Percentiles rank a stretch among this genome's conserved stretches.
phyloP scores from a whole-genome alignment of 2,797 vertebrate genomes.

The Cottoperca gobio region DNA sequence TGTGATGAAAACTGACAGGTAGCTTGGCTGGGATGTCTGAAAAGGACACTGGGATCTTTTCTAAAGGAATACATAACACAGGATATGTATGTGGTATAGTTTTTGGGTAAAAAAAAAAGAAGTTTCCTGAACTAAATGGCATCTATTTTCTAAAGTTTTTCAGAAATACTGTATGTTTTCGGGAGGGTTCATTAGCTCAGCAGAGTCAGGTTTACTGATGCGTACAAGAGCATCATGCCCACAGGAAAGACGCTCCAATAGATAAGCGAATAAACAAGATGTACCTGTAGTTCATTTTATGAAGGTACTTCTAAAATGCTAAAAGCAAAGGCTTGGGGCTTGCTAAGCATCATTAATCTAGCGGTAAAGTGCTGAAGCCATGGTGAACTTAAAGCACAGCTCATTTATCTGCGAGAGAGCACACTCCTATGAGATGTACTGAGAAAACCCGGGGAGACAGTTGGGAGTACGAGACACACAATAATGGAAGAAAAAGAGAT shows the following conservation, averaged over 20 bases:
- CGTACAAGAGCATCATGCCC: slow-evolving; percentile 36
- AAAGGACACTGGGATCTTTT: slow-evolving; percentile 45
- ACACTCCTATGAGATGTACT: slow-evolving; percentile 57
- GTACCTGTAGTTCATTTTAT: slow-evolving; percentile 74
- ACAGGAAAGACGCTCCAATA: slow-evolving; percentile 56
- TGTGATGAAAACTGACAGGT: slow-evolving; percentile 76
- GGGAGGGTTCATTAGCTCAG: slow-evolving; percentile 49
- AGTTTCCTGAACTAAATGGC: slow-evolving; percentile 8
- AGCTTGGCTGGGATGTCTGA: slow-evolving; percentile 32
- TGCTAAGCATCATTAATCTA: slow-evolving; percentile 83
- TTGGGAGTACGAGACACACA: slow-evolving; percentile 27
- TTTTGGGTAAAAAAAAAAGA: slow-evolving; percentile 14
- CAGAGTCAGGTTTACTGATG: slow-evolving; percentile 53
- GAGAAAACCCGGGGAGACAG: slow-evolving; percentile 63
- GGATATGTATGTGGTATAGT: slow-evolving; percentile 3
- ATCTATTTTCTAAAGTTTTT: slow-evolving; percentile 19
- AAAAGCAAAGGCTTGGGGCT: slow-evolving; percentile 71
- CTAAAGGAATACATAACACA: slow-evolving; percentile 31
- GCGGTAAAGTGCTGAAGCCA: slow-evolving; percentile 75
- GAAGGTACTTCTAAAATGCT: slow-evolving; percentile 75
- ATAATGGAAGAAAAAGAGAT: slow-evolving; percentile 35
- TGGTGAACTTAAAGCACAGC: slow-evolving; percentile 76
- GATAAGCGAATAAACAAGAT: slow-evolving; percentile 69
- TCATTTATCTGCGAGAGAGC: slow-evolving; percentile 82
- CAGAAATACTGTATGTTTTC: slow-evolving; percentile 36